Evolutionary conservation across 2,113 vertebrate species (phyloP).

Genomic region (Micronycteris hirsuta): DNA sequence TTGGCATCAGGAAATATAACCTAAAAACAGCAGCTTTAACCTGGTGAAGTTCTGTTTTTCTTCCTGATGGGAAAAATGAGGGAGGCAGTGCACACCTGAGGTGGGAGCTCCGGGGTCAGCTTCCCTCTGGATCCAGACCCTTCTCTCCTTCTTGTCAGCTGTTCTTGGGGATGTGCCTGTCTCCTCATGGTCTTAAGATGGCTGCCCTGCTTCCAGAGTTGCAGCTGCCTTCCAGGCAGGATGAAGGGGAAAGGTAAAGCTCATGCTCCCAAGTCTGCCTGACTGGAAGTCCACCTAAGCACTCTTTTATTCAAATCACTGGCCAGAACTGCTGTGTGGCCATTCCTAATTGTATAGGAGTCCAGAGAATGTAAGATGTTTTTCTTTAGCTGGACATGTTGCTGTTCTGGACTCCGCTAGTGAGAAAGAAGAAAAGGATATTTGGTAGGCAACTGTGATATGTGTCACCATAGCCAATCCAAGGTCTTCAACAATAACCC

Average conservation of each 20-base stretch:
- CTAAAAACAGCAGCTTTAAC: neutral
- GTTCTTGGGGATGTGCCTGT: neutral
- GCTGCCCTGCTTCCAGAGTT: neutral
- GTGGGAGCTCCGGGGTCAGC: accelerated
- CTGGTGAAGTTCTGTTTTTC: neutral
- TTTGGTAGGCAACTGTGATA: neutral
- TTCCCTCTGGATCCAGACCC: too few relatives aligned
- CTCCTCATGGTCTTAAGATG: neutral
- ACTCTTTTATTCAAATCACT: neutral
- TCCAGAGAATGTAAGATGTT: neutral
- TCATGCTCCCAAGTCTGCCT: neutral
- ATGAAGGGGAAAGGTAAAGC: neutral
- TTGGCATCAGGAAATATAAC: neutral
- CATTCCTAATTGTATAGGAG: neutral
- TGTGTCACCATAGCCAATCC: neutral
- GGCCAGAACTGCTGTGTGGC: neutral
- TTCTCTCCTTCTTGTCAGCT: neutral
- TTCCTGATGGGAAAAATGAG: neutral
- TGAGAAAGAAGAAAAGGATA: neutral
- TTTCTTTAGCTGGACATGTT: neutral
- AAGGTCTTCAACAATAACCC: neutral
- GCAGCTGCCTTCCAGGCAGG: neutral
- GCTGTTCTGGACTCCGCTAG: neutral
- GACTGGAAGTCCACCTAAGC: neutral
- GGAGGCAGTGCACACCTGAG: neutral